Evolutionary conservation across 2,113 vertebrate genomes (phyloP), one percentile per base, ranked within the genome.

Genomic region (Tetraodon nigroviridis): DNA sequence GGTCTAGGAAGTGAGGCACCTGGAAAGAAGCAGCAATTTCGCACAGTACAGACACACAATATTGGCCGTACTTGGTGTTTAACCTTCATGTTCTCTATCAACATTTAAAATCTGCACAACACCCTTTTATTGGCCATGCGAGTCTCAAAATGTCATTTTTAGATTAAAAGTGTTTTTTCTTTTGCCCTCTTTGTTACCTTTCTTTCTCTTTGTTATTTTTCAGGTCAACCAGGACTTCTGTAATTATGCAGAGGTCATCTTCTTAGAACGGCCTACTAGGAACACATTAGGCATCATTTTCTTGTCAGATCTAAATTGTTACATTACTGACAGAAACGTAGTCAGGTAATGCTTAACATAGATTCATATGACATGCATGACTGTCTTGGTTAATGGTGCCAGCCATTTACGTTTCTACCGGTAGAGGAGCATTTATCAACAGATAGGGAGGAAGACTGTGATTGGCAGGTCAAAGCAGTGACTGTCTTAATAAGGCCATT

Each of bases 241-340:
- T 80, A 75, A 77, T 82, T 78, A 78, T 66, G 37, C 63, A 77
- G 69, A 87, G 83, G 84, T 85, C 79, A 81, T 70, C 75, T 75
- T 71, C 57, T 68, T 79, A 80, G 67, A 77, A 76, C 70, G 80
- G 71, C 74, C 52, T 74, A 63, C 55, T 47, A 59, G 42, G 56
- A 84, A 75, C 58, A 74, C 83, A 84, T 85, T 79, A 83, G 69
- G 57, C 67, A 72, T 67, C 41, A 86, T 88, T 84, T 80, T 82
- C 80, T 71, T 89, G 87, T 89, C 87, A 89, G 76, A 83, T 83
- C 67, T 82, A 64, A 84, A 85, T 82, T 79, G 78, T 84, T 89
- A 85, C 75, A 85, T 86, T 78, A 81, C 75, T 19, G 52, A 60
- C 73, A 75, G 67, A 83, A 78, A 77, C 64, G 71, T 69, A 44